Conservation (phyloP, 1,140 invertebrate genomes). For the Heliconius nattereri region DNA sequence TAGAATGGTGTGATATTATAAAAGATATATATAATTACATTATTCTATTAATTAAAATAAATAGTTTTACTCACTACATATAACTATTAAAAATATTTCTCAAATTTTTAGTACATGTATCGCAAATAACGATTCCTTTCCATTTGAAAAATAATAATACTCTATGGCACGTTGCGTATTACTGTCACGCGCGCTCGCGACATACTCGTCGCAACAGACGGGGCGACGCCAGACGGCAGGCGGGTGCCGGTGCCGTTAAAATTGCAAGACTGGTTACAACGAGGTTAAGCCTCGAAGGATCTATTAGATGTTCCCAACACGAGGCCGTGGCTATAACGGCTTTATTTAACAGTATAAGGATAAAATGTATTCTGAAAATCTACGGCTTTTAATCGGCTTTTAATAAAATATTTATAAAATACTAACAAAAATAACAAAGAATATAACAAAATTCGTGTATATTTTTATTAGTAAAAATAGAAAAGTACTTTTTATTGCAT, state of each 20-base stretch:
- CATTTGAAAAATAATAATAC: not conserved
- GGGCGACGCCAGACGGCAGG: slow-evolving; percentile 34
- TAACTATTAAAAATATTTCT: not conserved
- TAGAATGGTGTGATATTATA: not conserved
- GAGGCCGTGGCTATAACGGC: not conserved
- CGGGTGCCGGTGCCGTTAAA: slow-evolving; percentile 30
- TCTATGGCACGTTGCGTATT: slow-evolving; percentile 27
- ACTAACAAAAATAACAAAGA: not conserved
- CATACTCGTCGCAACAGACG: slow-evolving; percentile 34
- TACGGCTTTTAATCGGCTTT: not conserved
- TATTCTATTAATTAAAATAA: no score
- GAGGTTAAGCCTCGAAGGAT: slow-evolving; percentile 28
- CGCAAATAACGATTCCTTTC: not conserved
- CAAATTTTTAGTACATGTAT: not conserved
- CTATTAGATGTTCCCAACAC: not conserved
- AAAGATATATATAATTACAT: not conserved
- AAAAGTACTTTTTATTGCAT: not conserved
- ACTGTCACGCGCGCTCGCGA: slow-evolving; percentile 29
- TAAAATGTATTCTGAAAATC: not conserved
- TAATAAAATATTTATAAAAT: not conserved
- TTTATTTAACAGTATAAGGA: not conserved
- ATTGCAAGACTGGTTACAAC: slow-evolving; percentile 32
- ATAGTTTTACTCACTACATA: no score
- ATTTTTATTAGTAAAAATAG: not conserved
- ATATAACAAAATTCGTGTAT: not conserved